phyloP scores from a whole-genome alignment of 2,888 invertebrate species.

The Exephanes ischioxanthus region DNA sequence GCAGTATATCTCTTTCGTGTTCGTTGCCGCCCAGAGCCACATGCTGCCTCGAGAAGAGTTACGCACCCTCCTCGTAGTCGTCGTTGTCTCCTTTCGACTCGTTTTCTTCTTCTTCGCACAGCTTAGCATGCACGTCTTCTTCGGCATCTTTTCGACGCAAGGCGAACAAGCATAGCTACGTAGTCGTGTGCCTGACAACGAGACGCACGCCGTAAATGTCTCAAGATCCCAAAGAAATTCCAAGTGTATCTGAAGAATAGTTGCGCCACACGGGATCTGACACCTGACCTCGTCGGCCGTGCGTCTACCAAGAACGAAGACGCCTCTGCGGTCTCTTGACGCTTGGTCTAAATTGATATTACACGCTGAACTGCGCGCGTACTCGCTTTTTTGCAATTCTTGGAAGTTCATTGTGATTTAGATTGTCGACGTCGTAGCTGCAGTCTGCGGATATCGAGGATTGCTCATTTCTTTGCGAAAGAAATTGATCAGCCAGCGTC shows the following conservation, averaged over 20 bases:
- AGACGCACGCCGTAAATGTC: conserved; percentile 44
- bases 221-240: conserved; percentile 53
- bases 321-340: conserved; percentile 51
- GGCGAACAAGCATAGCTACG: conserved; percentile 51
- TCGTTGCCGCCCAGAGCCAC: conserved; percentile 83
- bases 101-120: conserved; percentile 59
- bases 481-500: conserved; percentile 6
- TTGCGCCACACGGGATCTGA: conserved; percentile 70
- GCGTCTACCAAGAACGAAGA: conserved; percentile 70
- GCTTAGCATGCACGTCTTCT: conserved; percentile 60
- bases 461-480: conserved; percentile 12
- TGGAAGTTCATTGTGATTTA: conserved; percentile 14
- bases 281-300: conserved; percentile 78
- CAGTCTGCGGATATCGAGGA: background rate
- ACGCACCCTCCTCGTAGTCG: conserved; percentile 42
- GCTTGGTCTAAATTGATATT: conserved; percentile 68
- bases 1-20: conserved; percentile 84
- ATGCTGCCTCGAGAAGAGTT: conserved; percentile 79
- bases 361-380: conserved; percentile 59
- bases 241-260: conserved; percentile 59
- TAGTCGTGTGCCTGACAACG: conserved; percentile 46
- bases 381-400: conserved; percentile 45
- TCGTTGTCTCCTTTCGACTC: conserved; percentile 52
- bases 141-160: conserved; percentile 62
- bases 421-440: background rate